A percentile compares a stretch with the other conserved stretches of the same genome.
Evolutionary conservation across 1,140 invertebrate species (phyloP).

Genomic region (Halyomorpha halys): DNA sequence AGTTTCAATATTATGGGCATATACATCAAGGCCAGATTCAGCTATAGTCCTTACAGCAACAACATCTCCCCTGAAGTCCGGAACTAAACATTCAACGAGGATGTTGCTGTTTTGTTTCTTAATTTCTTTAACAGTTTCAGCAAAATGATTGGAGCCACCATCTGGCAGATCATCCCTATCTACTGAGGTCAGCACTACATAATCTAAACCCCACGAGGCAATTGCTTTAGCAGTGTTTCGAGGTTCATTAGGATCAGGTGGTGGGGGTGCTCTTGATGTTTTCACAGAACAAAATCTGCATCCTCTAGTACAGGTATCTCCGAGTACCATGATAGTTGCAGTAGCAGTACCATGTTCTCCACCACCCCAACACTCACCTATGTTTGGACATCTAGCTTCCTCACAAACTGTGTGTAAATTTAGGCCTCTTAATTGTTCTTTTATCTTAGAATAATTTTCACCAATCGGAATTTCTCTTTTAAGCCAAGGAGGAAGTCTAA

Average conservation of each 20-base stretch:
- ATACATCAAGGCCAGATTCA: conserved; percentile 79
- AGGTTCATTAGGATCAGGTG: conserved; percentile 84
- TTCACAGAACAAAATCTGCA: conserved; percentile 99
- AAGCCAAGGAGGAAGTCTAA: conserved; percentile 91
- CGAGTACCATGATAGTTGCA: conserved; percentile 88
- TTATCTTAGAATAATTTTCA: conserved; percentile 73
- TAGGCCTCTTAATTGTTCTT: conserved; percentile 72
- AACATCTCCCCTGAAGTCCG: conserved; percentile 85
- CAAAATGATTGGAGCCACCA: conserved; percentile 85
- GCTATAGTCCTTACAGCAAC: conserved; percentile 67
- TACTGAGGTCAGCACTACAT: conserved; percentile 95
- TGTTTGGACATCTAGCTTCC: conserved; percentile 97
- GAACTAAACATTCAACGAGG: conserved; percentile 92
- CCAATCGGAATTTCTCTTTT: conserved; percentile 91
- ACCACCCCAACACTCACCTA: conserved; percentile 99
- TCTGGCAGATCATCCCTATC: conserved; percentile 93
- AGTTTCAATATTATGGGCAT: conserved; percentile 96
- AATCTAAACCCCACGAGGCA: conserved; percentile 88
- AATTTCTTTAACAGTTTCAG: conserved; percentile 74
- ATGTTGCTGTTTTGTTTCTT: conserved; percentile 70
- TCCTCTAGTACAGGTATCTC: conserved; percentile 82
- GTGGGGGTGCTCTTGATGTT: conserved; percentile 82
- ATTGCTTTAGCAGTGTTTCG: conserved; percentile 87
- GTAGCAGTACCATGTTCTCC: conserved; percentile 75
- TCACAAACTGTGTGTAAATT: conserved; percentile 97